Conservation (phyloP, 2,113 vertebrate genomes). For the Paramisgurnus dabryanus region DNA sequence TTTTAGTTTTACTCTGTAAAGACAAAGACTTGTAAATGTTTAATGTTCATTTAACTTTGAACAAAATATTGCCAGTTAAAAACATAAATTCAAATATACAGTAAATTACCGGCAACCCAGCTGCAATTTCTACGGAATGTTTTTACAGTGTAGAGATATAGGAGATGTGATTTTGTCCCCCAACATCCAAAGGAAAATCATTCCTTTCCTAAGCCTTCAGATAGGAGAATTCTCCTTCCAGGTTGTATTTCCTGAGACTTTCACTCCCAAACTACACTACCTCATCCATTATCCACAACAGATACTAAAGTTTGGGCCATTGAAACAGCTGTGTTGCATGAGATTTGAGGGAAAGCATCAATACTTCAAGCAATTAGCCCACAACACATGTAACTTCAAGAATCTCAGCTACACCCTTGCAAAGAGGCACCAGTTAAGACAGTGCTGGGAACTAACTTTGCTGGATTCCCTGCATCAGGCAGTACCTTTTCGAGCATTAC, state of each 20-base stretch:
- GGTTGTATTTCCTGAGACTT: constrained; percentile 6
- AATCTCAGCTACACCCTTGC: constrained; percentile 23
- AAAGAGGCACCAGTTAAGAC: constrained; percentile 8
- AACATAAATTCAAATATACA: no score
- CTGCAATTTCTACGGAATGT: no score
- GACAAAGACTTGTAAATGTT: no score
- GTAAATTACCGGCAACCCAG: no score
- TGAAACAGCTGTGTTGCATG: background rate
- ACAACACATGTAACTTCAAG: constrained; percentile 8
- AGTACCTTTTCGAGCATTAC: constrained; percentile 11
- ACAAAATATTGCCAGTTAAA: no score
- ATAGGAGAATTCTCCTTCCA: constrained; percentile 26
- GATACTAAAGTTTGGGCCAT: constrained; percentile 14
- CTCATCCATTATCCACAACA: constrained; percentile 16
- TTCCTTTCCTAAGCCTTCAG: constrained; percentile 8
- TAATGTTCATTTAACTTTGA: no score
- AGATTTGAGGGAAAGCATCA: no score
- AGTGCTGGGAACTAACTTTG: constrained; percentile 6
- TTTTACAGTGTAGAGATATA: constrained; percentile 31
- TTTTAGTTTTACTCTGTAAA: no score
- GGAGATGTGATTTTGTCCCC: constrained; percentile 26
- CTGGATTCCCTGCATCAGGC: background rate
- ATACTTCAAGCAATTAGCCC: background rate
- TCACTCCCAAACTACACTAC: constrained; percentile 28
- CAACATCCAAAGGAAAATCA: background rate